phyloP scores from a whole-genome alignment of 1,140 invertebrate species.

The Drosophila nebulosa region DNA sequence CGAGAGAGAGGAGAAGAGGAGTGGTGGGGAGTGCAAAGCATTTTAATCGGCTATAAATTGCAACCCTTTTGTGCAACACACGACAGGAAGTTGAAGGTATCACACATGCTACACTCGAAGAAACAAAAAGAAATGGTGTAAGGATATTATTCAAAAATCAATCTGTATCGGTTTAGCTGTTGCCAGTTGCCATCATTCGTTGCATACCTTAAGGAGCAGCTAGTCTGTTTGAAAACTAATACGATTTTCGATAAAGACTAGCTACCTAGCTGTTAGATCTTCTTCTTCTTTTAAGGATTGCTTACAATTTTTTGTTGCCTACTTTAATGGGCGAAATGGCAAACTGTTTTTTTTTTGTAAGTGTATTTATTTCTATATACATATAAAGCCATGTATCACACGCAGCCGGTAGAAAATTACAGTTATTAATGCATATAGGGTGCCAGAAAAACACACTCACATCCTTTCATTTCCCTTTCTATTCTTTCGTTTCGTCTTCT shows the following conservation, averaged over 20 bases:
- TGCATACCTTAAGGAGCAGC: no score
- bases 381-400: conserved; percentile 18
- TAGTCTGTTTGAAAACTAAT: no score
- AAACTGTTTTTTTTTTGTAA: not conserved
- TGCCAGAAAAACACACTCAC: conserved; percentile 32
- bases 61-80: conserved; percentile 64
- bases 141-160: no score
- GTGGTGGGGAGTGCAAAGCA: conserved; percentile 17
- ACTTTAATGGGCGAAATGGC: not conserved
- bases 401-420: conserved; percentile 63
- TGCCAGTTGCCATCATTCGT: no score
- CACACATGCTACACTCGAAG: not conserved
- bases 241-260: no score
- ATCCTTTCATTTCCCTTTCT: not conserved
- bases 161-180: no score
- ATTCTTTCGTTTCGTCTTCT: not conserved
- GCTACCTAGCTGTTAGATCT: no score
- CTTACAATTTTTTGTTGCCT: not conserved
- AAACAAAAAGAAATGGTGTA: conserved; percentile 19
- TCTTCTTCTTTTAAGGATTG: no score
- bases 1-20: conserved; percentile 8
- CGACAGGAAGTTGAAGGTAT: conserved; percentile 1
- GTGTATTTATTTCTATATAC: not conserved
- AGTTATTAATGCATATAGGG: conserved; percentile 74
- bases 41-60: conserved; percentile 78